Evolutionary conservation across 2,888 invertebrate genomes (phyloP).

Genomic region (Drosophila sordidapex): DNA sequence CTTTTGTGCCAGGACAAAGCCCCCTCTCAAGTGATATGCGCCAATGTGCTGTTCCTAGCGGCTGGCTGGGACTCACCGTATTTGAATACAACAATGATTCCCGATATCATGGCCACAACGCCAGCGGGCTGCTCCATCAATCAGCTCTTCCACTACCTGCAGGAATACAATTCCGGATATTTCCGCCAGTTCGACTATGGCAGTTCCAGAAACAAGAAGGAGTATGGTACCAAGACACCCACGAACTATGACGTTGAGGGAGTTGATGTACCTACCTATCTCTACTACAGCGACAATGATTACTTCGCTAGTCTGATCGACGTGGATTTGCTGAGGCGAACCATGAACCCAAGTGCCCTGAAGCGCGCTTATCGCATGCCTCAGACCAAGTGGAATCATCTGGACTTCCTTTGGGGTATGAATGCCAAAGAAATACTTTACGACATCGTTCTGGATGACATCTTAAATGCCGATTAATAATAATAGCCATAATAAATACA

Average conservation of each 20-base stretch:
- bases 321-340: constrained; percentile 68
- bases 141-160: constrained; percentile 75
- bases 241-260: constrained; percentile 62
- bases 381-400: constrained; percentile 73
- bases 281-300: constrained; percentile 80
- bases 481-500: constrained; percentile 36
- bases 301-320: constrained; percentile 77
- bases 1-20: constrained; percentile 58
- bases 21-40: constrained; percentile 57
- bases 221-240: constrained; percentile 60
- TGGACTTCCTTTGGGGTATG: constrained; percentile 77
- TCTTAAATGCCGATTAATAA: constrained; percentile 50
- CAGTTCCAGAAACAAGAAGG: constrained; percentile 56
- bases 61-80: constrained; percentile 74
- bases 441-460: constrained; percentile 65
- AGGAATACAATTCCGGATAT: constrained; percentile 72
- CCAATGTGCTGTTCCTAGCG: constrained; percentile 66
- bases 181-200: constrained; percentile 65
- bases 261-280: constrained; percentile 68
- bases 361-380: constrained; percentile 71
- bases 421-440: constrained; percentile 71
- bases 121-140: constrained; percentile 78
- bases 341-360: constrained; percentile 46
- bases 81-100: constrained; percentile 68
- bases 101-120: constrained; percentile 76